Evolutionary conservation across 1,140 invertebrate species (phyloP).

Genomic region (Dolichoris vasculosae): DNA sequence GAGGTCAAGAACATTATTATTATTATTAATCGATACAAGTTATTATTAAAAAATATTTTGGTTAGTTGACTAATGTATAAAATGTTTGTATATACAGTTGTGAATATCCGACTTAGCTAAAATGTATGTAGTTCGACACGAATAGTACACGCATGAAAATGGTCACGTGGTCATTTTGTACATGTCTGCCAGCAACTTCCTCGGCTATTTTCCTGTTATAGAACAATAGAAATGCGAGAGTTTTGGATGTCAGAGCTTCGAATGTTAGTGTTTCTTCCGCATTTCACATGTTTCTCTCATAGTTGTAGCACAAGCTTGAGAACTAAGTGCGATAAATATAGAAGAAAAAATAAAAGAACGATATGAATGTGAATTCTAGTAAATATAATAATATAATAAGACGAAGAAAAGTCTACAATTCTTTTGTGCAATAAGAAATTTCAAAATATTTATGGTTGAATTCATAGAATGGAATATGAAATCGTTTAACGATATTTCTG

Average conservation of each 20-base stretch:
- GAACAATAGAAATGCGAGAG: background rate
- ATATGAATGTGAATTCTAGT: background rate
- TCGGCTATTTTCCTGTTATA: constrained; percentile 2
- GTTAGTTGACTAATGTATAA: no score
- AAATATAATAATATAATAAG: background rate
- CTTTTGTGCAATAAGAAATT: no score
- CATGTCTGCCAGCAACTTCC: background rate
- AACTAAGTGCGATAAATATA: background rate
- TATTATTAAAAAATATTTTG: no score
- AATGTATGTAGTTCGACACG: no score
- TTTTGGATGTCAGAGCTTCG: background rate
- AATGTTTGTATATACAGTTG: no score
- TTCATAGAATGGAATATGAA: no score
- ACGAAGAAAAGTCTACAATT: no score
- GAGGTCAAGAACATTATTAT: no score
- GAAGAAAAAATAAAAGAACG: background rate
- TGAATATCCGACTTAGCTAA: no score
- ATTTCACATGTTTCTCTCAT: background rate
- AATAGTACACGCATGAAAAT: background rate
- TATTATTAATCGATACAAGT: no score
- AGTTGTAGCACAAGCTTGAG: background rate
- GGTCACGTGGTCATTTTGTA: background rate
- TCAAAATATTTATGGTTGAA: no score
- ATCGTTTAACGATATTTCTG: no score
- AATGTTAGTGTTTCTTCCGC: background rate